Base-by-base conservation (phyloP, 2,113 vertebrate species). In the Seriola dumerili region DNA sequence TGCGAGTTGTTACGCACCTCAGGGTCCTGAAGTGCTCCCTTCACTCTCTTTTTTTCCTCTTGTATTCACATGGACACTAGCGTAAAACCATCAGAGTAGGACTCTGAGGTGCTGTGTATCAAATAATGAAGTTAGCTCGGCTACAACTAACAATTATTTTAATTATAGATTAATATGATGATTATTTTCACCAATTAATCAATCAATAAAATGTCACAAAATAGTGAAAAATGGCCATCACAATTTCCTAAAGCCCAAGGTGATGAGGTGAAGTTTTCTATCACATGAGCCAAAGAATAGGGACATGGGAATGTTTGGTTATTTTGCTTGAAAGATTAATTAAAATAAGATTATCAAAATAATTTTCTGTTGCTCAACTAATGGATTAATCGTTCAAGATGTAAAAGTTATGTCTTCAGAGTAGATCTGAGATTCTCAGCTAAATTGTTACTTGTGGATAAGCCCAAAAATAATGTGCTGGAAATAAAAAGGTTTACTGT, bases 1-100 rank as follows among this genome's bases (percentile, higher is more conserved):
- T 55, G 23, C 40, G 8, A 76, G 66, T 81, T 66, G 73, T 80
- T 85, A 81, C 72, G 78, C 76, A 90, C 84, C 79, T 90, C 81
- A 1, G 32, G 42, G 66, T 65, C 76, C 23, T 34, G 66, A 72
- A 63, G 67, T 68, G 76, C 59, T 78, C 32, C 42, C 32, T 38
- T n/a, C 36, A 19, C 36, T 34, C 34, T 23, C 29, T 62, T 36
- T 23, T 25, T 46, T 11, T 42, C 17, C 13, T 63, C 10, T 38
- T 36, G 34, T 25, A 23, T 19, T 70, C 74, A 64, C 65, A 54
- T 14, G 5, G 40, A 76, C n/a, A 23, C 75, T 38, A 4, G 42
- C 52, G 25, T 23, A 44, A 72, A 78, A 58, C 32, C 67, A 38
- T 23, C 29, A 21, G 16, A 55, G 68, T 44, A 12, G 12, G 42